phyloP scores from a whole-genome alignment of 53 echinoderm and acorn worm genomes.

The Crossaster papposus region DNA sequence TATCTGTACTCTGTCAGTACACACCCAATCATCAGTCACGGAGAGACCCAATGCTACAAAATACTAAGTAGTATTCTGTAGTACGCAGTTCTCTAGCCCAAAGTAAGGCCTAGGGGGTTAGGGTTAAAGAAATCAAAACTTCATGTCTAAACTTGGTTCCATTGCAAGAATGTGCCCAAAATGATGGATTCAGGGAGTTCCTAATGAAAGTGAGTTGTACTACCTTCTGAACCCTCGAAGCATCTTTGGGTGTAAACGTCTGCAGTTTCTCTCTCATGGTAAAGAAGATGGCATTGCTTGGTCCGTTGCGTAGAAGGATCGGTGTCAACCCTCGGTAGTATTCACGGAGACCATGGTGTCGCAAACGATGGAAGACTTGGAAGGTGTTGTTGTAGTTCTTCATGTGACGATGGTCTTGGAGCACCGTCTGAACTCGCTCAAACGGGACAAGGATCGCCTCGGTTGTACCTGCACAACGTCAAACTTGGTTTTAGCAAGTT shows the following conservation, averaged over 20 bases:
- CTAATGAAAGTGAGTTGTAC: not conserved
- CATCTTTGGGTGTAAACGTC: slow-evolving; percentile 69
- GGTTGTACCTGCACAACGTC: slow-evolving; percentile 70
- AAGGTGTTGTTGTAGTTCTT: slow-evolving; percentile 78
- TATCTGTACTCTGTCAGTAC: no score
- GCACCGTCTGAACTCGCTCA: slow-evolving; percentile 93
- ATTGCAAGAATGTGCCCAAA: no score
- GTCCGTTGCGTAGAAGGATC: slow-evolving; percentile 93
- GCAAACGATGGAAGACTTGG: slow-evolving; percentile 79
- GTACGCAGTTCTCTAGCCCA: no score
- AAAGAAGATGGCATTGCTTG: slow-evolving; percentile 96
- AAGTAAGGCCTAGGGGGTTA: no score
- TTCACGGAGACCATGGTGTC: slow-evolving; percentile 74
- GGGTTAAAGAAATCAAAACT: no score
- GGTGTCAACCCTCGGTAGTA: slow-evolving; percentile 93
- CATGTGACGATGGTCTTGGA: slow-evolving; percentile 90
- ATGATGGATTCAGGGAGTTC: no score
- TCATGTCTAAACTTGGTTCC: no score
- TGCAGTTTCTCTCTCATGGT: slow-evolving; percentile 77
- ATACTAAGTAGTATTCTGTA: no score
- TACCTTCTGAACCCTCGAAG: slow-evolving; percentile 62
- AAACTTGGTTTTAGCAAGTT: no score
- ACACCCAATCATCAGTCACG: no score
- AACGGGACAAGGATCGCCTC: slow-evolving; percentile 91
- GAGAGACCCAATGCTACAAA: no score